Percentiles rank a stretch among this genome's conserved stretches.
These are phyloP conservation scores for Cerceris rybyensis DNA, from an alignment of 2,888 invertebrate genomes.

Conservation along the genomic window DNA sequence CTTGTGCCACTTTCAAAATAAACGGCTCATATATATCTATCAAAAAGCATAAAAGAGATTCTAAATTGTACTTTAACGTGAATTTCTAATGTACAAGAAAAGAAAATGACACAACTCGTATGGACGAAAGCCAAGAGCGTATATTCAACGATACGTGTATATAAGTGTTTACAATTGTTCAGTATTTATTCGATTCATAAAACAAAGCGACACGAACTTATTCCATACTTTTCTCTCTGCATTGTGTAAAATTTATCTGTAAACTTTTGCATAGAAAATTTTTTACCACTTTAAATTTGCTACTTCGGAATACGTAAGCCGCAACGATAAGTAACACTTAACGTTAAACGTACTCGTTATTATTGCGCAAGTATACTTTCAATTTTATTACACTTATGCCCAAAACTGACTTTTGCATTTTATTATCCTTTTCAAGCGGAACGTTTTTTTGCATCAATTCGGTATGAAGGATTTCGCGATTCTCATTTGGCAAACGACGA, in stretches of 20 bases:
- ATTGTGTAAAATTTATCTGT: slow-evolving; percentile 1
- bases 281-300: slow-evolving; percentile 6
- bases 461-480: not conserved
- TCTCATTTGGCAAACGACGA: too few relatives aligned
- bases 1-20: not conserved
- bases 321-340: slow-evolving; percentile 29
- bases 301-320: slow-evolving; percentile 46
- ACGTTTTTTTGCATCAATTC: slow-evolving; percentile 21
- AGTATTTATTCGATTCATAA: slow-evolving; percentile 34
- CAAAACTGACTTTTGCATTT: slow-evolving; percentile 25
- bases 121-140: slow-evolving; percentile 41
- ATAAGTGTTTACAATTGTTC: slow-evolving; percentile 25
- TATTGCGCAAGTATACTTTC: slow-evolving; percentile 50
- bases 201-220: slow-evolving; percentile 32
- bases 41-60: not conserved
- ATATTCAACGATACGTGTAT: slow-evolving; percentile 7
- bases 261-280: slow-evolving; percentile 26
- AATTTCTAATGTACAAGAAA: slow-evolving; percentile 2
- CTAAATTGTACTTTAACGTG: not conserved
- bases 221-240: slow-evolving; percentile 18
- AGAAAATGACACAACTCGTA: slow-evolving; percentile 12
- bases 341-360: slow-evolving; percentile 36
- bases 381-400: slow-evolving; percentile 51
- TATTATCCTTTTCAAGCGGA: slow-evolving; percentile 23
- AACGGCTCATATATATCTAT: not conserved